Evolutionary conservation across 2,113 vertebrate species (phyloP).

Genomic region (Falco punctatus): DNA sequence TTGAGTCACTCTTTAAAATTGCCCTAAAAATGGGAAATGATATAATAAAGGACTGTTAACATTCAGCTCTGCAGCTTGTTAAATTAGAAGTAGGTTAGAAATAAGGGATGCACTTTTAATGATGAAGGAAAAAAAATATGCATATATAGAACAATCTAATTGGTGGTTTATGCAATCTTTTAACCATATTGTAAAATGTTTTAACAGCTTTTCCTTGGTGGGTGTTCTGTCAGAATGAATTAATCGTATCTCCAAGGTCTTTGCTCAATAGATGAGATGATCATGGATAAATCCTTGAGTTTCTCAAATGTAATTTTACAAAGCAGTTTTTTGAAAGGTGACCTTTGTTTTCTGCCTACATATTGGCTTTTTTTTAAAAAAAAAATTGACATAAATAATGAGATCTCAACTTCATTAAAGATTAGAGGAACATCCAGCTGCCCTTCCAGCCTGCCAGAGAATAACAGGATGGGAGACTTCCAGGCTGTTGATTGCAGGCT

Average conservation of each 20-base stretch:
- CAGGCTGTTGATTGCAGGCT: background rate
- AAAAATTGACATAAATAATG: background rate
- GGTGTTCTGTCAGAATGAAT: background rate
- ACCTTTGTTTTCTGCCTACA: background rate
- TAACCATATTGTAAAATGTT: background rate
- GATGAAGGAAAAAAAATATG: background rate
- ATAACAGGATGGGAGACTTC: background rate
- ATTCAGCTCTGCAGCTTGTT: background rate
- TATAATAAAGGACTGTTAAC: background rate
- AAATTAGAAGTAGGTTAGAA: background rate
- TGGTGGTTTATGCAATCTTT: background rate
- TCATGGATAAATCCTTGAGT: background rate
- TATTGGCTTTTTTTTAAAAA: background rate
- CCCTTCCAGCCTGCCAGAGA: background rate
- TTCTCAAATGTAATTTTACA: background rate
- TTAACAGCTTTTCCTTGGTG: background rate
- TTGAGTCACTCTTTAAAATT: background rate
- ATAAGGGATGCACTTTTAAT: background rate
- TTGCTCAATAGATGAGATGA: fast-evolving
- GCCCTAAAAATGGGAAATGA: background rate
- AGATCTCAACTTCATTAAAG: background rate
- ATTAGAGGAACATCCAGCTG: background rate
- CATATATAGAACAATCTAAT: background rate
- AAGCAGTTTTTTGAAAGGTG: background rate
- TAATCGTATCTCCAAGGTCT: background rate